Percentiles rank a stretch among this genome's conserved stretches.
These are phyloP conservation scores for Notarius quadriscutis DNA, from an alignment of 2,113 vertebrate genomes.

Conservation along the genomic window DNA sequence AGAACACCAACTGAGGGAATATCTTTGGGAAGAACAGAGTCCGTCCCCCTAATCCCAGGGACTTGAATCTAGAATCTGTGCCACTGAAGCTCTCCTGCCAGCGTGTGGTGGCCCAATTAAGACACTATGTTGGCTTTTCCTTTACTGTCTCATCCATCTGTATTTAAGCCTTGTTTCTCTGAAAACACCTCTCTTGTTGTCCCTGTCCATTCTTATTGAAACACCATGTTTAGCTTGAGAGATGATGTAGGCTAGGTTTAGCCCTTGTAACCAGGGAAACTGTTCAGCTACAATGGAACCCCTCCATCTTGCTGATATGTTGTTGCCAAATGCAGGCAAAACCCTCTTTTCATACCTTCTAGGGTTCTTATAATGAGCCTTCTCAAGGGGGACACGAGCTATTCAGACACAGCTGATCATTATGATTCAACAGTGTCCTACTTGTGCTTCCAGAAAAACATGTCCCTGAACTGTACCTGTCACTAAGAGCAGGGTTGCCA, in stretches of 20 bases:
- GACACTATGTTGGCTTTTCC: neutral
- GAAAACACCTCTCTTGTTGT: neutral
- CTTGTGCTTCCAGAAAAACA: conserved; percentile 31
- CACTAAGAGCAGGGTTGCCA: conserved; percentile 26
- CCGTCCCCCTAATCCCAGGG: neutral
- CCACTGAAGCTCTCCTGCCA: neutral
- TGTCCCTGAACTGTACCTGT: conserved; percentile 37
- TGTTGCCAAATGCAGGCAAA: conserved; percentile 33
- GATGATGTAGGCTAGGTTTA: neutral
- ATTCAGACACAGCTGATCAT: conserved; percentile 25
- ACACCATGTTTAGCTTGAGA: conserved; percentile 12
- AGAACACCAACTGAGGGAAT: neutral
- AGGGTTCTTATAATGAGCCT: neutral
- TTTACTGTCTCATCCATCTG: neutral
- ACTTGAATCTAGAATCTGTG: neutral
- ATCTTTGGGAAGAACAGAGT: neutral
- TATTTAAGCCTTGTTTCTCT: neutral
- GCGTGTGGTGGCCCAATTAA: neutral
- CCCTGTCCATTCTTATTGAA: neutral
- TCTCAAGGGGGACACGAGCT: neutral
- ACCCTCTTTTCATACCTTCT: conserved; percentile 15
- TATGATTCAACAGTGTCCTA: conserved; percentile 28
- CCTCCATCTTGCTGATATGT: neutral
- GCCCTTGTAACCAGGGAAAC: conserved; percentile 33
- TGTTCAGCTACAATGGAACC: conserved; percentile 25